Conservation (phyloP, 2,888 invertebrate genomes). For the Pammene fasciana region DNA sequence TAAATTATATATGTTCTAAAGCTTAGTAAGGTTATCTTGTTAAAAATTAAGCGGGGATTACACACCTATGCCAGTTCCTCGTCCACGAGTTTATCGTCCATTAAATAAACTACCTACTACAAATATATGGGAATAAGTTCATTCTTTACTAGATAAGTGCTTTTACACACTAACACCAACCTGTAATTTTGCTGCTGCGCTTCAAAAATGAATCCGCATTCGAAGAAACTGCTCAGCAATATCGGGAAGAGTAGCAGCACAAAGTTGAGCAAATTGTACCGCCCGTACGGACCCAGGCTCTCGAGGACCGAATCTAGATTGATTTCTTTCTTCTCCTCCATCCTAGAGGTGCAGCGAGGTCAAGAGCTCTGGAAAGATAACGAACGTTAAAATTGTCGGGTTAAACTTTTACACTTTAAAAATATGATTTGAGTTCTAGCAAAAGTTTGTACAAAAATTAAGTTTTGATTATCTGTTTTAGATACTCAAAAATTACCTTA, state of each 20-base stretch:
- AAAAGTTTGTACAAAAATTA: not conserved
- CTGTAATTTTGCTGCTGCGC: constrained; percentile 71
- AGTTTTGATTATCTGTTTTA: too few species aligned
- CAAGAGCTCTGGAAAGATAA: constrained; percentile 13
- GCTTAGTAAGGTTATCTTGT: too few species aligned
- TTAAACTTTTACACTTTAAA: not conserved
- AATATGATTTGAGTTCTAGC: too few species aligned
- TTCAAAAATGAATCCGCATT: constrained; percentile 78
- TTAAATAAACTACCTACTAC: too few species aligned
- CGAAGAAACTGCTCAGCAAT: constrained; percentile 74
- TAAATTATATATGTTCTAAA: too few species aligned
- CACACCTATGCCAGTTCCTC: too few species aligned
- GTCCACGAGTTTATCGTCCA: too few species aligned
- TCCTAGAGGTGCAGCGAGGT: constrained; percentile 4
- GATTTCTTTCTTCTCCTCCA: constrained; percentile 72
- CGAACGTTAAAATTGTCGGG: not conserved
- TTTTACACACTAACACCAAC: constrained; percentile 42
- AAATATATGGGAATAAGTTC: too few species aligned
- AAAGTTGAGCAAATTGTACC: constrained; percentile 76
- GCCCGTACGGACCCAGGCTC: constrained; percentile 74
- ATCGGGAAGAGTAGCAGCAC: constrained; percentile 72
- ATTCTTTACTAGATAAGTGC: too few species aligned
- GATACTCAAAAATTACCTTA: too few species aligned
- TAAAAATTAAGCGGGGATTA: too few species aligned
- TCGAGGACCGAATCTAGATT: constrained; percentile 77